A percentile compares a stretch with the other conserved stretches of the same genome.
phyloP scores from a whole-genome alignment of 2,113 vertebrate genomes.

The Caretta caretta region DNA sequence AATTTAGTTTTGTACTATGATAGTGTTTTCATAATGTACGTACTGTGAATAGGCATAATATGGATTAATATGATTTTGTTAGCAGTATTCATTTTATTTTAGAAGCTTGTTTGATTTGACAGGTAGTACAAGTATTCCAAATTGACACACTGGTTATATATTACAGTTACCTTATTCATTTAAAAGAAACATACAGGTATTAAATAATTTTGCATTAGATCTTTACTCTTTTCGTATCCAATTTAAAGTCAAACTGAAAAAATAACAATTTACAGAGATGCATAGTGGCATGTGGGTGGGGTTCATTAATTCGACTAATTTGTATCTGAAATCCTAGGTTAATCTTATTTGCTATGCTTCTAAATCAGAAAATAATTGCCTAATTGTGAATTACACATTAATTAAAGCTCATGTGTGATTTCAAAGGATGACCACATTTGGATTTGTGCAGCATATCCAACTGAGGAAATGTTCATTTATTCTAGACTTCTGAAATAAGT shows the following conservation, averaged over 20 bases:
- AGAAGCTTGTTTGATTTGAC: constrained; percentile 2
- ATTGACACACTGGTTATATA: background rate
- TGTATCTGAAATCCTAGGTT: constrained; percentile 65
- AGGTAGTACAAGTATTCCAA: background rate
- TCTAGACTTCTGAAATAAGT: background rate
- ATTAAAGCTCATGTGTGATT: constrained; percentile 58
- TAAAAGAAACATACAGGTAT: background rate
- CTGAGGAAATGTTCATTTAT: constrained; percentile 13
- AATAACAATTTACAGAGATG: constrained; percentile 42
- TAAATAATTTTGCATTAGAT: constrained; percentile 9
- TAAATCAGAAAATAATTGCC: constrained; percentile 72
- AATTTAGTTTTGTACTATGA: background rate
- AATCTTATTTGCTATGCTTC: constrained; percentile 74
- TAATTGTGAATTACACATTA: constrained; percentile 77
- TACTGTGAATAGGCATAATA: accelerated
- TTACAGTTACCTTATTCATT: background rate
- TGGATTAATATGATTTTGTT: background rate
- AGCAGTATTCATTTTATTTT: background rate
- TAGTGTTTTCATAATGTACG: background rate
- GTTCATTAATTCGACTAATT: constrained; percentile 73
- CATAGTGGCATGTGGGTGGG: constrained; percentile 37
- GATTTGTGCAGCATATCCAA: constrained; percentile 5
- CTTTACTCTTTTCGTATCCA: constrained; percentile 40
- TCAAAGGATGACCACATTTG: constrained; percentile 46
- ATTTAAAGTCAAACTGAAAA: constrained; percentile 69